Evolutionary conservation across 92 coral and sea anemone species (phyloP), one percentile per base, ranked within the genome.

Genomic region (Porites lobata): DNA sequence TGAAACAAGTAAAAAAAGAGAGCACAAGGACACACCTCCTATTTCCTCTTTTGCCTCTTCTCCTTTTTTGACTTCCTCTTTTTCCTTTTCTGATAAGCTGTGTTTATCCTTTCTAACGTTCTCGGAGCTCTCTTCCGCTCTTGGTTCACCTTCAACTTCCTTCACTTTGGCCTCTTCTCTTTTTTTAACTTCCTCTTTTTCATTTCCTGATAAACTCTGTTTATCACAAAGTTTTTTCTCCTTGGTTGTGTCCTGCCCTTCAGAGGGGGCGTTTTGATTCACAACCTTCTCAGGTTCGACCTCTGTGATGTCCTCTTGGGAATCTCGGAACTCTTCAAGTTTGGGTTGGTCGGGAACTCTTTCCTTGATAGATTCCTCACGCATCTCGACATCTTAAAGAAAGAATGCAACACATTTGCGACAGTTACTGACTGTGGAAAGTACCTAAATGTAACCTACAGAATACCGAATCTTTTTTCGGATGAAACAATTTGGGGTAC

Each of bases 221-320:
- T 38, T 38, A 38, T 38, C 47, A 29, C 32, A 29, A 24, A 8
- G 13, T 9, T 81, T 12, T 9, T 57, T 54, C 9, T 69, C 68
- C 56, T 22, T 54, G 8, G 54, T 29, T 24, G 81, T 26, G 81
- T 76, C 67, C n/a, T 29, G 68, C 8, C 8, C 81, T 56, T 76
- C 62, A 0, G 72, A 38, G 1, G 14, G 47, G 19, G 18, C 4
- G 20, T 80, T 67, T 62, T 66, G 7, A 69, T 80, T 78, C 1
- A 32, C 75, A 9, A 0, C 7, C 76, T 21, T 29, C 15, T 51
- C 75, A 21, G 1, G 14, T 4, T 59, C 26, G 52, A 38, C 70
- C 7, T 64, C 5, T 43, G 57, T 72, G 0, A 5, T 6, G 13
- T 72, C 69, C 21, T 29, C 56, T 72, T 57, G 77, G 52, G 87